Conservation (phyloP, 2,888 invertebrate species). For the Tuta absoluta region DNA sequence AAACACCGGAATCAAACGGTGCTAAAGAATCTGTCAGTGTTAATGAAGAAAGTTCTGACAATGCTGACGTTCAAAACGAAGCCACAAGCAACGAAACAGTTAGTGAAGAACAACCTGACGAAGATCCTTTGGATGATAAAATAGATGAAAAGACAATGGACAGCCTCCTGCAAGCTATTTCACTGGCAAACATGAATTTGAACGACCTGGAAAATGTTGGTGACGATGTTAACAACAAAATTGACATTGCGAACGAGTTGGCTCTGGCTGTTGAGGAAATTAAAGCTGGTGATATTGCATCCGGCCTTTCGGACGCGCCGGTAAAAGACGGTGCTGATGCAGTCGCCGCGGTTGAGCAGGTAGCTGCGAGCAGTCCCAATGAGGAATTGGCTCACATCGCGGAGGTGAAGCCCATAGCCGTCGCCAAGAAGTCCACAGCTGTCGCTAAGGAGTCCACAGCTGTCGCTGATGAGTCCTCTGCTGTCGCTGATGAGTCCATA, state of each 20-base stretch:
- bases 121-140: slow-evolving; percentile 43
- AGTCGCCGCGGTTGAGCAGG: neutral
- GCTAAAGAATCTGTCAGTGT: slow-evolving; percentile 34
- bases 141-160: slow-evolving; percentile 61
- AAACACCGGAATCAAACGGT: slow-evolving; percentile 27
- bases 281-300: neutral
- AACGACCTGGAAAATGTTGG: slow-evolving; percentile 57
- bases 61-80: slow-evolving; percentile 38
- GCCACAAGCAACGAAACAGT: slow-evolving; percentile 16
- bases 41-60: slow-evolving; percentile 32
- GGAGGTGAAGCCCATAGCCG: slow-evolving; percentile 45
- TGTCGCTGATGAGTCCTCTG: too few relatives aligned
- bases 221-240: slow-evolving; percentile 43
- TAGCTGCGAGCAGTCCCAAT: slow-evolving; percentile 34
- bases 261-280: slow-evolving; percentile 21
- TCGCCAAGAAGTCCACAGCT: neutral
- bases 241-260: slow-evolving; percentile 34
- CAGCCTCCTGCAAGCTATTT: slow-evolving; percentile 64
- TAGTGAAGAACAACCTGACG: slow-evolving; percentile 25
- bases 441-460: too few relatives aligned
- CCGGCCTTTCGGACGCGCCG: neutral
- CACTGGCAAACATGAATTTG: slow-evolving; percentile 60
- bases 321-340: neutral
- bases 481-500: too few relatives aligned
- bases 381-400: slow-evolving; percentile 48